A percentile compares a stretch with the other conserved stretches of the same genome.
These are phyloP conservation scores for Hipparchia sbordonii DNA, from an alignment of 2,888 invertebrate species.

Conservation along the genomic window DNA sequence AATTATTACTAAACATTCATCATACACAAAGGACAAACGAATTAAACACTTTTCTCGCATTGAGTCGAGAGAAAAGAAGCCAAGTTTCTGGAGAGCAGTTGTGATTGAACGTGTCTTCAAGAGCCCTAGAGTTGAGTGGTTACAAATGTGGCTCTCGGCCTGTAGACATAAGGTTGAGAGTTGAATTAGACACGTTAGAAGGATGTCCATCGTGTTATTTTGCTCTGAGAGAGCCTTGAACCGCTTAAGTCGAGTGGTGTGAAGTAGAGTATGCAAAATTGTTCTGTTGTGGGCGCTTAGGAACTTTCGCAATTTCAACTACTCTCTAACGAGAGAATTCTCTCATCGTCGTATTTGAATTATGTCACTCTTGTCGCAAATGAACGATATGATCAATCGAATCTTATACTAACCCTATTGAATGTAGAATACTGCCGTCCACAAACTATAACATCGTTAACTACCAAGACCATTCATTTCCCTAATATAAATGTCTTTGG, in stretches of 20 bases:
- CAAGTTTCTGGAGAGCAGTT: slow-evolving; percentile 32
- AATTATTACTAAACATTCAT: too few species aligned
- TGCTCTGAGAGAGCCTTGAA: background rate
- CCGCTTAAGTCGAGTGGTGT: background rate
- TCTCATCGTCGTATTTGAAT: too few species aligned
- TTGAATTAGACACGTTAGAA: background rate
- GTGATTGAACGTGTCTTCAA: slow-evolving; percentile 26
- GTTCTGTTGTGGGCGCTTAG: background rate
- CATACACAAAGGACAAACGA: slow-evolving; percentile 9
- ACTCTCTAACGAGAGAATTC: too few species aligned
- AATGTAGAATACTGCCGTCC: too few species aligned
- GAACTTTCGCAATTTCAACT: too few species aligned
- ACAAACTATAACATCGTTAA: too few species aligned
- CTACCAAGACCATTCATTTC: too few species aligned
- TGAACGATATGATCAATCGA: too few species aligned
- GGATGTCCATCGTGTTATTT: slow-evolving; percentile 11
- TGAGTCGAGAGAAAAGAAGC: slow-evolving; percentile 30
- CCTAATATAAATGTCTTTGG: too few species aligned
- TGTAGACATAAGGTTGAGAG: slow-evolving; percentile 11
- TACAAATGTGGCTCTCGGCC: background rate
- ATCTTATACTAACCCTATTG: too few species aligned
- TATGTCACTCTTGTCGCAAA: too few species aligned
- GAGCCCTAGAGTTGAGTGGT: slow-evolving; percentile 14
- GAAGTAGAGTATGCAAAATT: slow-evolving; percentile 2
- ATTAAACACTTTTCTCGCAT: slow-evolving; percentile 22